Base-by-base conservation (phyloP, 2,888 invertebrate genomes). In the Dermolepida albohirtum region DNA sequence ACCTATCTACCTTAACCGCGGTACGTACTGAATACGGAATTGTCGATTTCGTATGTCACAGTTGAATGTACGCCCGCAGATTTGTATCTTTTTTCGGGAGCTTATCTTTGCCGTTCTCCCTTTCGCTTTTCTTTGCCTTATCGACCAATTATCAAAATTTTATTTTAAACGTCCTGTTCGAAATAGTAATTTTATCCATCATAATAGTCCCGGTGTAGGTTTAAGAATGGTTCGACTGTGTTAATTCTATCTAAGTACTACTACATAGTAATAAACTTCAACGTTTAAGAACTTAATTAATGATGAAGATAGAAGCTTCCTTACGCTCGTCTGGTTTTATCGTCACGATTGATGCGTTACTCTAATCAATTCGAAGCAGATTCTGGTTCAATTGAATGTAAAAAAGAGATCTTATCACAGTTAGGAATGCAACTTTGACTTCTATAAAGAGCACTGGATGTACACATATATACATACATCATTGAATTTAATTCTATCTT, bases 11-110 rank as follows among this genome's bases (percentile, higher is more conserved):
- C 74, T 74, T 57, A 72, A 67, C 66, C 44, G 67, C 70, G 52
- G 70, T 69, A 66, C 71, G 70, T 66, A 70, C 27, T 72, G 76
- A 75, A 75, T 75, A 75, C 74, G 73, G 66, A 75, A 75, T 73
- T 66, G 72, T 64, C 74, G 73, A 75, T 75, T 75, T 75, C 67
- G 68, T 57, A 57, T 44, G 57, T 44, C 43, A 12, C 43, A 8
- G 7, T 41, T 6, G 27, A 27, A 57, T 57, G 17, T 43, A 12
- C 17, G 57, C 17, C 41, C n/a, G 57, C 57, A 57, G 43, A 57
- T 57, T 27, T 29, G 44, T 57, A 57, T 57, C 57, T 57, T 43
- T 27, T 40, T 41, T 34, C 6, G 40, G 39, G 17, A 17, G 14
- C 40, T 40, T 55, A 55, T 34, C 55, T 40, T 55, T 55, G 41